Base-by-base conservation (phyloP, 2,113 vertebrate species). In the Rhea pennata region DNA sequence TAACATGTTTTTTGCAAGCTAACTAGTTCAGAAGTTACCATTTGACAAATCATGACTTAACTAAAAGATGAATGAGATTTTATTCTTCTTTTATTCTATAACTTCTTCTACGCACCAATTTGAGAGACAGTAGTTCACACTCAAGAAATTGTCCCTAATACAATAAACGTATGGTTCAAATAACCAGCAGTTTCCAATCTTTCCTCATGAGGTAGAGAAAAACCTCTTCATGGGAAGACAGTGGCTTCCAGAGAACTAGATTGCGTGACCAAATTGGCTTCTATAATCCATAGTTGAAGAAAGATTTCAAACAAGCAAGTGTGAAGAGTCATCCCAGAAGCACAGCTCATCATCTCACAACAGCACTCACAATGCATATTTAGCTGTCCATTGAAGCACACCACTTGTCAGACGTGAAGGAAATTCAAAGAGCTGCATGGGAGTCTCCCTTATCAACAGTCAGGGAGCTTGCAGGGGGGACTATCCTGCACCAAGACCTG, bases 381-480 rank as follows among this genome's bases (percentile, higher is more conserved):
- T 11, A 72, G 42, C 39, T 71, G 50, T 31, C 36, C 73, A 74
- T 31, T 1, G 17, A 73, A 3, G 23, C 42, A 33, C 8, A 11
- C 7, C 15, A 15, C 4, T 46, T 11, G 58, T 24, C 59, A 71
- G 21, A 22, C 14, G 12, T 36, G 33, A 65, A 77, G 24, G 1
- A 0, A 44, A 23, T 12, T 65, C n/a, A 36, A 33, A 13, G 44
- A 39, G 29, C 2, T 44, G 24, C 6, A 6, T 33, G 24, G 8
- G 0, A 33, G 19, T 19, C 29, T 81, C 46, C 78, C 31, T 26
- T 51, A 58, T 6, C 78, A 74, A 40, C 44, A 42, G 46, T 39
- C 39, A 29, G 76, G 27, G n/a, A 27, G 27, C 17, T 2, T 17
- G 21, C n/a, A 33, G 27, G 1, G 0, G 2, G 12, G 31, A 10